Evolutionary conservation across 1,140 invertebrate species (phyloP).

Genomic region (Oncopodura yosiiana): DNA sequence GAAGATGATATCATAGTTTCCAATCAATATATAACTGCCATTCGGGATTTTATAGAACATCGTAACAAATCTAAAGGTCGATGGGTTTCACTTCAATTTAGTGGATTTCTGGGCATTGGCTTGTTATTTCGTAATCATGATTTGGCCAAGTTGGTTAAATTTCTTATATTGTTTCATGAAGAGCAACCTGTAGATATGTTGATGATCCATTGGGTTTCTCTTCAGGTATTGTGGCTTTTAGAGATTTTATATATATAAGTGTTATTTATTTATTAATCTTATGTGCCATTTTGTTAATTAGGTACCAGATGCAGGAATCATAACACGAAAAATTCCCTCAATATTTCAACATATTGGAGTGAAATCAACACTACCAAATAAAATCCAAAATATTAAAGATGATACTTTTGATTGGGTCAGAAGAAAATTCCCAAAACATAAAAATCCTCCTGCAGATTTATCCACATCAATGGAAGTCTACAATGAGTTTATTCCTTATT

Average conservation of each 20-base stretch:
- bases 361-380: slow-evolving; percentile 30
- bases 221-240: neutral
- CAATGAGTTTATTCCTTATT: slow-evolving; percentile 27
- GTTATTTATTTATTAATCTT: neutral
- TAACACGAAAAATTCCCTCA: slow-evolving; percentile 24
- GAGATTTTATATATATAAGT: neutral
- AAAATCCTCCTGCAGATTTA: slow-evolving; percentile 19
- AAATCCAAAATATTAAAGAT: slow-evolving; percentile 30
- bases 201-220: slow-evolving; percentile 1
- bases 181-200: slow-evolving; percentile 32
- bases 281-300: no score
- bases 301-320: slow-evolving; percentile 18
- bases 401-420: slow-evolving; percentile 27
- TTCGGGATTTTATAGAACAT: slow-evolving; percentile 17
- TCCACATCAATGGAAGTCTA: slow-evolving; percentile 30
- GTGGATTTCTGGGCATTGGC: slow-evolving; percentile 29
- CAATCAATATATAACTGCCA: slow-evolving; percentile 24
- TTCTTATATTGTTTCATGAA: slow-evolving; percentile 31
- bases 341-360: slow-evolving; percentile 33
- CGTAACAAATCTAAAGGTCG: neutral
- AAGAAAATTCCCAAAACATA: slow-evolving; percentile 26
- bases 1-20: slow-evolving; percentile 32
- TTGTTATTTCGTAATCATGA: slow-evolving; percentile 23
- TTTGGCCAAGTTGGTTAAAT: slow-evolving; percentile 21
- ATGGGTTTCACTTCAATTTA: slow-evolving; percentile 31